Evolutionary conservation across 2,888 invertebrate genomes (phyloP), one percentile per base, ranked within the genome.

Genomic region (Cephus rjabovi): DNA sequence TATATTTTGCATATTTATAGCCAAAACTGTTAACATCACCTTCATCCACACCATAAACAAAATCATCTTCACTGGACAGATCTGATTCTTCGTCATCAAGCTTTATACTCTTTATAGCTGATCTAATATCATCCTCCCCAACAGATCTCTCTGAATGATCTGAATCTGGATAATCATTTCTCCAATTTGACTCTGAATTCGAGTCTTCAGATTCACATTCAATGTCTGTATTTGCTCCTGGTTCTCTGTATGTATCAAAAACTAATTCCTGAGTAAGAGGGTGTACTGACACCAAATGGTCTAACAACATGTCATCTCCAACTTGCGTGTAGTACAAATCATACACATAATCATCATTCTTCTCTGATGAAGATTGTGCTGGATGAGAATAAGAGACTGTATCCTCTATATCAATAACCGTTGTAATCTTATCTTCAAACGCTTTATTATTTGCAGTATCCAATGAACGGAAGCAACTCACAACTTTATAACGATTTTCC

Each of bases 141-240:
- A 95, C 91, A 76, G 94, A 95, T 86, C 94, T 90, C 56, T 92
- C 90, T 79, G 93, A 95, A 23, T 93, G 92, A 75, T 95, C 95
- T 0, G 94, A 94, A 86, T 95, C 95, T 0, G 96, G 96, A 90
- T 97, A 97, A 76, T 96, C 96, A 87, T 97, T 96, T 80, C 94
- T 93, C 93, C 95, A 95, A 89, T 96, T 94, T 84, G 95, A 95
- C 90, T 97, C 96, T 81, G 95, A 95, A 92, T 97, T 96, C 0
- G 96, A 96, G 89, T 96, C 96, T 82, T 94, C 94, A 35, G 93
- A 93, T 85, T 95, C 94, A 11, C 75, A 79, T 74, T 84, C 84
- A 6, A 79, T 79, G 11, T 92, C 92, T 33, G 90, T 90, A 75
- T 89, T 87, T 6, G 12, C 71, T 37, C 12, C 76, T 3, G 83